Evolutionary conservation across 2,113 vertebrate genomes (phyloP).

Genomic region (Loxodonta africana): DNA sequence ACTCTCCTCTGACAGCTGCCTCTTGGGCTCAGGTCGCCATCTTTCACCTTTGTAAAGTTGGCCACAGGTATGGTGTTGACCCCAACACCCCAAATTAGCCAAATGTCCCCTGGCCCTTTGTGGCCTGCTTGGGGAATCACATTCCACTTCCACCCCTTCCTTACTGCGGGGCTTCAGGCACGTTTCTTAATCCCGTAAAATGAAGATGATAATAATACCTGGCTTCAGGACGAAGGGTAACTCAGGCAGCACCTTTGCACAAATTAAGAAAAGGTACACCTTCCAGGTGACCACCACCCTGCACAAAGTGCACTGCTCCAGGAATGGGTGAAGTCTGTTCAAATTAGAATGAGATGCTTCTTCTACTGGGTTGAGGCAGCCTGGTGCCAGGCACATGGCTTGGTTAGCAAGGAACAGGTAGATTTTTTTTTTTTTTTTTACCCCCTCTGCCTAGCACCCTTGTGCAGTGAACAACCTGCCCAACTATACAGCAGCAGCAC

Average conservation of each 20-base stretch:
- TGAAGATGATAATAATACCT: neutral
- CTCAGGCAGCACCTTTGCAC: neutral
- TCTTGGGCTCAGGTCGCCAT: neutral
- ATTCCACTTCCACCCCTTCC: neutral
- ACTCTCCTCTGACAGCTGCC: neutral
- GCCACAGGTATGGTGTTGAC: neutral
- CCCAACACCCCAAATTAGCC: neutral
- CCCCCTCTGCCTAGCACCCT: neutral
- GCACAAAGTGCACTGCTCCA: neutral
- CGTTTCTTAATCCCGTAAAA: neutral
- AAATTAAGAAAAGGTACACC: neutral
- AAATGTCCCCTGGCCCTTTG: neutral
- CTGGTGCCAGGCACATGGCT: neutral
- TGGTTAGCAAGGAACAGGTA: neutral
- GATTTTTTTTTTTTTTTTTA: too few relatives aligned
- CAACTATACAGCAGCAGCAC: neutral
- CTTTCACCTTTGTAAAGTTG: neutral
- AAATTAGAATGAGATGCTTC: neutral
- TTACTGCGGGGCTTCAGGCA: neutral
- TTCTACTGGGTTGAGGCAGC: neutral
- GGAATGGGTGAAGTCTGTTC: neutral
- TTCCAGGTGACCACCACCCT: accelerated
- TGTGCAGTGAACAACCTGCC: neutral
- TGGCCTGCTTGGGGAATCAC: neutral
- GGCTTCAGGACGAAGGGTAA: neutral